These are phyloP conservation scores for Vanessa atalanta DNA, from an alignment of 1,140 invertebrate genomes.

Conservation along the genomic window DNA sequence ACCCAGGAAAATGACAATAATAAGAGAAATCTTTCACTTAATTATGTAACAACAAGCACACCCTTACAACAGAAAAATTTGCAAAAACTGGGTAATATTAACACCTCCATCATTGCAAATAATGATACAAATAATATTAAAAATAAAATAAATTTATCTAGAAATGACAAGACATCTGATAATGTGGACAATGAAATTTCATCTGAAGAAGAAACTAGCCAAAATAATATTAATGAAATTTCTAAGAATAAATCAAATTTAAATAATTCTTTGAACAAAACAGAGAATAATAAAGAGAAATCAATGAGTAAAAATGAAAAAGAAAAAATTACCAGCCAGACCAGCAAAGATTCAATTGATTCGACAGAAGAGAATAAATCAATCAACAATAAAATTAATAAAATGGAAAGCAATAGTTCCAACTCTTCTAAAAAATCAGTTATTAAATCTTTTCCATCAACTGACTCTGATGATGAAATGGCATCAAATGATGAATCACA, in stretches of 20 bases:
- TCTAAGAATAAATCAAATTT: conserved; percentile 2
- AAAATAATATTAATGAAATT: background rate
- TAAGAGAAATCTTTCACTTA: conserved; percentile 58
- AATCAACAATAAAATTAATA: conserved; percentile 7
- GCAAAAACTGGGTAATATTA: conserved; percentile 52
- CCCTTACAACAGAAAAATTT: conserved; percentile 63
- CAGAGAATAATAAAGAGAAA: background rate
- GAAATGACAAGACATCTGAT: conserved; percentile 6
- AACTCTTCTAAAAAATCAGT: conserved; percentile 1
- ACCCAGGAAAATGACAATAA: conserved; percentile 47
- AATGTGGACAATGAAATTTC: background rate
- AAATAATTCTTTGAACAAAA: background rate
- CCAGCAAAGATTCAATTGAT: background rate
- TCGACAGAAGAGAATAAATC: conserved; percentile 18
- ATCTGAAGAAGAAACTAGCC: background rate
- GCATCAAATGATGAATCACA: conserved; percentile 48
- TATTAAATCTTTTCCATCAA: conserved; percentile 14
- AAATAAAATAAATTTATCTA: conserved; percentile 9
- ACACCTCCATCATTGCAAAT: conserved; percentile 55
- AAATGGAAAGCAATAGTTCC: background rate
- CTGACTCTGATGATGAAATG: conserved; percentile 15
- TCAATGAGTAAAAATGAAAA: background rate
- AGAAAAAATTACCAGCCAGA: background rate
- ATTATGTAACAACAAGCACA: conserved; percentile 62
- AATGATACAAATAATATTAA: conserved; percentile 28